Evolutionary conservation across 2,797 vertebrate genomes (phyloP).

Genomic region (Rhabdophis nuchalis): DNA sequence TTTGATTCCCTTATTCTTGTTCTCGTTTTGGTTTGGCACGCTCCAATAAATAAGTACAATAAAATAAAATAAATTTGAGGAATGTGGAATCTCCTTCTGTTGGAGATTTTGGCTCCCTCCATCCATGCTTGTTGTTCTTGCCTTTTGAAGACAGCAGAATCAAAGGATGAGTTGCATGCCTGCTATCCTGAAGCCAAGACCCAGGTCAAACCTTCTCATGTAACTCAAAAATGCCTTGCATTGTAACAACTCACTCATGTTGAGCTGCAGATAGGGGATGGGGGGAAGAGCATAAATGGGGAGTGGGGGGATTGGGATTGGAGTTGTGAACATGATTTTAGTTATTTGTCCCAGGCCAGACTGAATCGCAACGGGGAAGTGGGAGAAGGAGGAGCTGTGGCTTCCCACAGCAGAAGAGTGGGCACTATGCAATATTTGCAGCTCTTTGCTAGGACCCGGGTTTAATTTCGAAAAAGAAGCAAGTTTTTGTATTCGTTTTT

Average conservation of each 20-base stretch:
- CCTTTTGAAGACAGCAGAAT: neutral
- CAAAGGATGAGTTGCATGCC: fast-evolving
- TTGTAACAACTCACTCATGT: neutral
- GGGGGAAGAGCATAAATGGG: neutral
- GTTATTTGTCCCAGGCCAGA: neutral
- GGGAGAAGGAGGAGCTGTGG: too few relatives aligned
- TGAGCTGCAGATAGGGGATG: neutral
- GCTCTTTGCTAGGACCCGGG: neutral
- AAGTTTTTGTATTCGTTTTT: conserved; percentile 12
- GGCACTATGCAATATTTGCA: conserved; percentile 16
- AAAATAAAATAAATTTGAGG: neutral
- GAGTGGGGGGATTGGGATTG: too few relatives aligned
- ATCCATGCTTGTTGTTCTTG: neutral
- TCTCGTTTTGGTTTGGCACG: too few relatives aligned
- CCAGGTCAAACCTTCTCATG: neutral
- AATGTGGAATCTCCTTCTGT: neutral
- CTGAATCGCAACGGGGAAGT: too few relatives aligned
- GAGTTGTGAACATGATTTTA: neutral
- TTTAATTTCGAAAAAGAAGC: neutral
- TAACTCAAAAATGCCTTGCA: neutral
- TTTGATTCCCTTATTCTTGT: too few relatives aligned
- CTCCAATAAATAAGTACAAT: too few relatives aligned
- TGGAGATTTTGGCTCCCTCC: neutral
- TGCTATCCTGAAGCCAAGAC: neutral
- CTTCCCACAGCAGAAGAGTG: neutral